Conservation (phyloP, 2,888 invertebrate species). For the Melikaiella ostensackeni region DNA sequence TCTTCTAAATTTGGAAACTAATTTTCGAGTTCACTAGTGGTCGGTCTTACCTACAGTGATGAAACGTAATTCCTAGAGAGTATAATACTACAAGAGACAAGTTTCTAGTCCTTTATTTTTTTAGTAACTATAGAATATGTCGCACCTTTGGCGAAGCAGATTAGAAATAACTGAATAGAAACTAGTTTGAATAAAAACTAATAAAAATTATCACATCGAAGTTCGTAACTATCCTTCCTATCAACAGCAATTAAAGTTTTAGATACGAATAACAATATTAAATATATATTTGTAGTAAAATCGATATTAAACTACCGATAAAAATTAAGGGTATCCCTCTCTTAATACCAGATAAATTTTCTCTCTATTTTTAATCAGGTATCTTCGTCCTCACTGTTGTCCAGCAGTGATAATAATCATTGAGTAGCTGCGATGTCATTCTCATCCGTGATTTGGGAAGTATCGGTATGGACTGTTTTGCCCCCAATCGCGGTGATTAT, state of each 20-base stretch:
- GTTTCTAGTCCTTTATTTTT: constrained; percentile 35
- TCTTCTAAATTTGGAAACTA: neutral
- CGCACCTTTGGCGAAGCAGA: neutral
- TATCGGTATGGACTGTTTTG: constrained; percentile 63
- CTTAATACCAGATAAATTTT: neutral
- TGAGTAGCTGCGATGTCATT: constrained; percentile 70
- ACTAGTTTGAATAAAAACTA: constrained; percentile 15
- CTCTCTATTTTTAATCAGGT: constrained; percentile 26
- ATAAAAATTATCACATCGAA: constrained; percentile 15
- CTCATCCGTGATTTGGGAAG: constrained; percentile 61
- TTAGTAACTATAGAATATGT: neutral
- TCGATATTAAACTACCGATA: neutral
- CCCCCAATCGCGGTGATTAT: constrained; percentile 78
- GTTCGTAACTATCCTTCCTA: neutral
- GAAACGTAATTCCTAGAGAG: neutral
- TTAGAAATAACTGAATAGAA: neutral
- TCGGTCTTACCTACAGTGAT: neutral
- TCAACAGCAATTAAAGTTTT: neutral
- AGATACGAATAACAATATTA: neutral
- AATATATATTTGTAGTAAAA: constrained; percentile 14
- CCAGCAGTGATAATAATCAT: constrained; percentile 58
- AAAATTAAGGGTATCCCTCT: neutral
- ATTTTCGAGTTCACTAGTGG: neutral
- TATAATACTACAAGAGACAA: constrained; percentile 5
- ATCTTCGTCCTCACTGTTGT: constrained; percentile 47